A percentile compares a stretch with the other conserved stretches of the same genome.
These are phyloP conservation scores for Sander lucioperca DNA, from an alignment of 2,113 vertebrate species.

Conservation along the genomic window DNA sequence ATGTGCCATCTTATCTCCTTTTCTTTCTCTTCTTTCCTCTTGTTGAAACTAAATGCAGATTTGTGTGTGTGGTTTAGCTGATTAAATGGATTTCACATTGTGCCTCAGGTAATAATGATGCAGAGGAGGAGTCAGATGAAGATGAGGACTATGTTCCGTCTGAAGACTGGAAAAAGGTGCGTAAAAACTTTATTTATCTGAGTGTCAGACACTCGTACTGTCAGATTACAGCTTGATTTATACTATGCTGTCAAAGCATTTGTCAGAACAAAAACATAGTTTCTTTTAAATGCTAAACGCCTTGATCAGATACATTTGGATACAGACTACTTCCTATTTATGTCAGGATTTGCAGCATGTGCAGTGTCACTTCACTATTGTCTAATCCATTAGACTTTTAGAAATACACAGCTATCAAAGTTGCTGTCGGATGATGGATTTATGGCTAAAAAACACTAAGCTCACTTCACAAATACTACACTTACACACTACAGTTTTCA, in stretches of 20 bases:
- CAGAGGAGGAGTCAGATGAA: constrained; percentile 96
- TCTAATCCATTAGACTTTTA: not conserved
- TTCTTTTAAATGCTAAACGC: not conserved
- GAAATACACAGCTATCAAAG: not conserved
- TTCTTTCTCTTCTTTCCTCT: not conserved
- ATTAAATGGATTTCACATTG: not conserved
- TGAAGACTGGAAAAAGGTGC: constrained; percentile 99
- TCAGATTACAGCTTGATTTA: not conserved
- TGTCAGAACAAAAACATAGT: not conserved
- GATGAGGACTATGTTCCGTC: constrained; percentile 99
- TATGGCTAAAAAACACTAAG: not conserved
- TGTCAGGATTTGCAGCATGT: not conserved
- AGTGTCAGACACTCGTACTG: not conserved
- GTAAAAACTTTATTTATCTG: not conserved
- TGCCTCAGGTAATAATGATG: constrained; percentile 89
- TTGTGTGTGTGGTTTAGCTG: not conserved
- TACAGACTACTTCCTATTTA: not conserved
- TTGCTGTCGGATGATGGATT: not conserved
- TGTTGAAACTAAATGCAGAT: not conserved
- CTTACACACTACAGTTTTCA: not conserved
- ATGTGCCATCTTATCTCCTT: constrained; percentile 56
- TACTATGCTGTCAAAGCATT: not conserved
- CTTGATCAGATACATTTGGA: not conserved
- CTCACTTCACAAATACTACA: not conserved
- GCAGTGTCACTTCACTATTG: not conserved